Evolutionary conservation across 1,140 invertebrate genomes (phyloP).

Genomic region (Subanguina moxae): DNA sequence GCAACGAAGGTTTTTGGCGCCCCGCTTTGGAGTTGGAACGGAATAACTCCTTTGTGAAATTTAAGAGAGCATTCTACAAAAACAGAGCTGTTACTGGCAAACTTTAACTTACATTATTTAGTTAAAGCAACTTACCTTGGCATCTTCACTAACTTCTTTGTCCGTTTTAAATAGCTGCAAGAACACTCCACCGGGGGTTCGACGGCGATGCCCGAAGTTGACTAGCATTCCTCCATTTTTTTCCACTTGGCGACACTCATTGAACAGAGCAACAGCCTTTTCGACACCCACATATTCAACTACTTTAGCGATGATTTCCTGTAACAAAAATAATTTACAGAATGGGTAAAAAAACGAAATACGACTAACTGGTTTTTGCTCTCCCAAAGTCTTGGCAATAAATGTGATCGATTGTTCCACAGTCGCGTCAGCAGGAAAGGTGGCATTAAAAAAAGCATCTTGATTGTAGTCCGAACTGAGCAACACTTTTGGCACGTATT

Average conservation of each 20-base stretch:
- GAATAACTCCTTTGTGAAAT: too few relatives aligned
- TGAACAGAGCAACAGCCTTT: constrained; percentile 19
- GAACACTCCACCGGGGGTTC: constrained; percentile 39
- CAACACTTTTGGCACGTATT: constrained; percentile 15
- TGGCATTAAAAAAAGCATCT: constrained; percentile 9
- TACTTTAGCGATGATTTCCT: constrained; percentile 31
- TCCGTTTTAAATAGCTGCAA: constrained; percentile 28
- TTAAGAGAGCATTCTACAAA: too few relatives aligned
- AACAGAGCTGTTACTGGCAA: too few relatives aligned
- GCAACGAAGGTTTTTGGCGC: too few relatives aligned
- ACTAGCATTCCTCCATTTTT: constrained; percentile 41
- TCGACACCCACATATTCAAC: constrained; percentile 18
- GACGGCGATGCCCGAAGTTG: constrained; percentile 19
- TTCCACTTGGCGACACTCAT: constrained; percentile 27
- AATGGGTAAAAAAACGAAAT: not conserved
- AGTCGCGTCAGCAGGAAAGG: constrained; percentile 8
- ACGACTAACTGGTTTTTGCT: constrained; percentile 24
- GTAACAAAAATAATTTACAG: constrained; percentile 9
- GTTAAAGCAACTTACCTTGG: constrained; percentile 9
- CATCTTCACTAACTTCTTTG: constrained; percentile 12
- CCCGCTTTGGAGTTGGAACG: too few relatives aligned
- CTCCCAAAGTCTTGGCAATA: constrained; percentile 31
- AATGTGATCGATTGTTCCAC: constrained; percentile 16
- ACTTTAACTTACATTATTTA: too few relatives aligned
- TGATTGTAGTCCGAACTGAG: constrained; percentile 14